Conservation (phyloP, 2,888 invertebrate species). For the Neoascia interrupta region DNA sequence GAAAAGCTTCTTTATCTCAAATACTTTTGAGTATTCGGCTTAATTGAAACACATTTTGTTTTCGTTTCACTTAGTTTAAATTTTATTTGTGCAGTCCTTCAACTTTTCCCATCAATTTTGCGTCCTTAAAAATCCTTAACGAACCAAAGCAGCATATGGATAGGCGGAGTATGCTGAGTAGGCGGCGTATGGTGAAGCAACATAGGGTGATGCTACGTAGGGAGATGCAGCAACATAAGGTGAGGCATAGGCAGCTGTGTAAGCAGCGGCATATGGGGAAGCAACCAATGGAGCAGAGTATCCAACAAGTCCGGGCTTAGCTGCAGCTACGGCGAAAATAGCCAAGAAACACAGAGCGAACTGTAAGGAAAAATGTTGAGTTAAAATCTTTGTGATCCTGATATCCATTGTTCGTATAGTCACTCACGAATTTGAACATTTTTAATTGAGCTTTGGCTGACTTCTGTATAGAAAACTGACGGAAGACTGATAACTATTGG, state of each 20-base stretch:
- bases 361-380: conserved; percentile 8
- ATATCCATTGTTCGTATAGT: background rate
- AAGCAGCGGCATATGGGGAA: conserved; percentile 49
- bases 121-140: conserved; percentile 53
- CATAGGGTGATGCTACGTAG: conserved; percentile 48
- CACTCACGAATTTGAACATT: conserved; percentile 66
- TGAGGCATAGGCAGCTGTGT: conserved; percentile 37
- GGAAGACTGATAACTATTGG: conserved; percentile 62
- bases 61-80: no score
- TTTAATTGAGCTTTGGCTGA: conserved; percentile 41
- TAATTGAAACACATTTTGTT: no score
- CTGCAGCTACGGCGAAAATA: conserved; percentile 50
- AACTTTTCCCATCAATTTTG: no score
- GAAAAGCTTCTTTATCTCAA: no score
- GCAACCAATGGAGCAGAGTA: conserved; percentile 56
- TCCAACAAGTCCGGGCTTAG: conserved; percentile 54
- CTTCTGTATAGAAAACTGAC: conserved; percentile 41
- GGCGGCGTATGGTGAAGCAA: conserved; percentile 58
- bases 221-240: conserved; percentile 46
- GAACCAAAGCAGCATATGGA: conserved; percentile 56
- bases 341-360: conserved; percentile 58
- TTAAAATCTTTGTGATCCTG: background rate
- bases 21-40: no score
- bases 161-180: conserved; percentile 64
- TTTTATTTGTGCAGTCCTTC: conserved; percentile 1